Conservation (phyloP, 2,797 vertebrate genomes). For the Eleutherodactylus coqui region DNA sequence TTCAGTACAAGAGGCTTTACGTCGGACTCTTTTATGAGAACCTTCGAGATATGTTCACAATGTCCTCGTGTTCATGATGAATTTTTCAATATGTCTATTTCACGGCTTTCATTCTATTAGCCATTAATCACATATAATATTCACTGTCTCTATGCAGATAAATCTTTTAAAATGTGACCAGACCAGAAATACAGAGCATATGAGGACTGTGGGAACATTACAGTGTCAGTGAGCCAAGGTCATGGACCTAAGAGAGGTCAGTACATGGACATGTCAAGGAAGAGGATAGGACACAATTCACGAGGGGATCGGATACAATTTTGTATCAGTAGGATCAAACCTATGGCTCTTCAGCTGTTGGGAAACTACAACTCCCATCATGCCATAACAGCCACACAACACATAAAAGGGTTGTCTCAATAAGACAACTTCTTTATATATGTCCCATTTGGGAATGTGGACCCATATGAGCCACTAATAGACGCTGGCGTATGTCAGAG, state of each 20-base stretch:
- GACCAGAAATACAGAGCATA: slow-evolving; percentile 19
- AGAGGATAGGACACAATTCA: no score
- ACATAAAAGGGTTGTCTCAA: neutral
- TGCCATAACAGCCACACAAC: neutral
- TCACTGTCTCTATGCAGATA: slow-evolving; percentile 35
- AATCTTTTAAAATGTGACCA: slow-evolving; percentile 41
- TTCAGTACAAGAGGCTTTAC: neutral
- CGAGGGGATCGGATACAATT: neutral
- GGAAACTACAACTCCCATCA: neutral
- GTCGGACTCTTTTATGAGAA: neutral
- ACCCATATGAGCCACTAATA: no score
- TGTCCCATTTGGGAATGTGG: neutral
- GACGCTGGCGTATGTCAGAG: no score
- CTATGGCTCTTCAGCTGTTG: no score
- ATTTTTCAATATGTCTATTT: slow-evolving; percentile 43
- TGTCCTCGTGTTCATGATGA: slow-evolving; percentile 35
- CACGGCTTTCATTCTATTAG: slow-evolving; percentile 32
- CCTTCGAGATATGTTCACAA: neutral
- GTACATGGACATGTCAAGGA: neutral
- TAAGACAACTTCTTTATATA: neutral
- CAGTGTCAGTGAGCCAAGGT: slow-evolving; percentile 29
- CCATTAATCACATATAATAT: slow-evolving; percentile 48
- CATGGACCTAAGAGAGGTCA: neutral
- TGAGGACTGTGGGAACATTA: slow-evolving; percentile 9
- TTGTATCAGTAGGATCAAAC: neutral